Base-by-base conservation (phyloP, 2,888 invertebrate species). In the Xestobium rufovillosum region DNA sequence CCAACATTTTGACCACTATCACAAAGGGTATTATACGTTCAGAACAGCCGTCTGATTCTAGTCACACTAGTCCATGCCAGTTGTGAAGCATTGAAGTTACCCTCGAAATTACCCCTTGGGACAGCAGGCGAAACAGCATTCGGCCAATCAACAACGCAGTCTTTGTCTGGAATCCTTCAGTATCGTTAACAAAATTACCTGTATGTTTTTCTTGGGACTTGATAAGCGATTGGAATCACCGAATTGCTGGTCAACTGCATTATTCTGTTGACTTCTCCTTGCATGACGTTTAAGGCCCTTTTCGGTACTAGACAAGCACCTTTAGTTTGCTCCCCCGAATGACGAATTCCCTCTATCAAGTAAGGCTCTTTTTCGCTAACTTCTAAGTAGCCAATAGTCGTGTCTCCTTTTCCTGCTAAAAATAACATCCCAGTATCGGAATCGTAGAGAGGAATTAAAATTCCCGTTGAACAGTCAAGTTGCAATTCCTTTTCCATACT, bases 361-460 rank as follows among this genome's bases (percentile, higher is more conserved):
- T 78, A 88, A 0, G 94, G 92, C 57, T 89, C 89, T 52, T 85
- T 80, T 44, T 92, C 89, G 29, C 80, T 82, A 1, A 94, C 77
- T 69, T 96, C 95, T 75, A 89, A 76, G 55, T 92, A 94, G 39
- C 83, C 74, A 42, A 96, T 85, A 2, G 87, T 87, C 1, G 88
- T 91, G 56, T 95, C 95, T 61, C 63, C 94, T 72, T 94, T 94
- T 26, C 94, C 95, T 36, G 89, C 88, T 39, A 96, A 69, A 71
- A 95, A 94, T 41, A 95, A 72, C 91, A 96, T 92, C 52, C 86
- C 86, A 26, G 96, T 95, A 57, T 96, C 95, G 9, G 84, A 70
- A 67, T 96, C 96, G 62, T 80, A 94, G 3, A 95, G 71, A 0
- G 95, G 95, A 76, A 95, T 90, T 44, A 95, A 69, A 41, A 92